Conservation (phyloP, 1,140 invertebrate species). For the Dendrolimus punctatus region DNA sequence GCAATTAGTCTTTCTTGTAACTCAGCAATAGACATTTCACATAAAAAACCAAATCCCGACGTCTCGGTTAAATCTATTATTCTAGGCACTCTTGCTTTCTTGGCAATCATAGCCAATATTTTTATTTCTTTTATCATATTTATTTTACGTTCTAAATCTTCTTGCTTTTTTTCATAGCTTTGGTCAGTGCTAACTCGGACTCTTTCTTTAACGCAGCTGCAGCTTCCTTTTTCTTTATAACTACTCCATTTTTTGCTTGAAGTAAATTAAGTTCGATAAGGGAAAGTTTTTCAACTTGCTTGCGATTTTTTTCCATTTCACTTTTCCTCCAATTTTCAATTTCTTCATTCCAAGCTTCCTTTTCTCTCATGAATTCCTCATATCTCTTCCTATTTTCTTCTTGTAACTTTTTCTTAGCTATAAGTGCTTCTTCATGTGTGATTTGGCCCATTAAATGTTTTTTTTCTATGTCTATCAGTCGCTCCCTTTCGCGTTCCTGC, state of each 20-base stretch:
- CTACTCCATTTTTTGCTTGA: constrained; percentile 57
- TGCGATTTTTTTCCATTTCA: constrained; percentile 62
- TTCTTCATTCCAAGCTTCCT: constrained; percentile 54
- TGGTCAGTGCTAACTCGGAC: constrained; percentile 45
- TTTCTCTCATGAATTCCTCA: constrained; percentile 66
- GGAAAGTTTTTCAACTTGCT: constrained; percentile 60
- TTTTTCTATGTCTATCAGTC: constrained; percentile 67
- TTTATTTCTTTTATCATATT: constrained; percentile 73
- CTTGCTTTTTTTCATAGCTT: constrained; percentile 57
- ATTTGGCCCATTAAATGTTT: constrained; percentile 73
- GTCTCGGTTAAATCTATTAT: constrained; percentile 73
- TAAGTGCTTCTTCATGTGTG: constrained; percentile 70
- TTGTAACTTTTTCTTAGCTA: constrained; percentile 65
- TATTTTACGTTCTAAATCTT: constrained; percentile 65
- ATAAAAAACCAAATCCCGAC: constrained; percentile 68
- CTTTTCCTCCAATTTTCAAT: constrained; percentile 64
- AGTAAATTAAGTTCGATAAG: constrained; percentile 57
- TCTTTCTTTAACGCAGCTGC: constrained; percentile 62
- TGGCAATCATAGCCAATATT: constrained; percentile 61
- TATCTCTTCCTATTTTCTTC: constrained; percentile 68
- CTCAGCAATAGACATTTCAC: constrained; percentile 75
- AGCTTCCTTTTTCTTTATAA: constrained; percentile 55
- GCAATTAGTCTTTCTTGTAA: constrained; percentile 65
- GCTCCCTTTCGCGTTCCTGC: constrained; percentile 60
- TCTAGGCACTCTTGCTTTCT: constrained; percentile 52